Percentiles rank a stretch among this genome's conserved stretches.
Evolutionary conservation across 2,797 vertebrate species (phyloP).

Genomic region (Myoxocephalus aenaeus): DNA sequence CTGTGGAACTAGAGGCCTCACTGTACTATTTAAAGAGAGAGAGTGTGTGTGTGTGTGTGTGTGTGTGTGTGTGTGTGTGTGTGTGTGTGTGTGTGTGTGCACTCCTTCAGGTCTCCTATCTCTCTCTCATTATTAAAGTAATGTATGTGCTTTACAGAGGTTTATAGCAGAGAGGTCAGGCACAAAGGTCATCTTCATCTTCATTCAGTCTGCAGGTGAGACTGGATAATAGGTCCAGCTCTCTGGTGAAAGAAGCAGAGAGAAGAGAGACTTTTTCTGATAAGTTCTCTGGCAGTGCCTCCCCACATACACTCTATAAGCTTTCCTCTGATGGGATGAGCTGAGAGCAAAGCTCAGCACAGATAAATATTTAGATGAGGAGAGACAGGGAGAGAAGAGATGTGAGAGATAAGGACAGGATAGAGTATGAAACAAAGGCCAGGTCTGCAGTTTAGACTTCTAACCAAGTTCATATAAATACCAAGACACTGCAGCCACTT

Average conservation of each 20-base stretch:
- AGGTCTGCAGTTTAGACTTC: not conserved
- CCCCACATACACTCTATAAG: slow-evolving; percentile 8
- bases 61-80: too few species aligned
- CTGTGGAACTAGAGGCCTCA: too few species aligned
- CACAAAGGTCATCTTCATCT: slow-evolving; percentile 17
- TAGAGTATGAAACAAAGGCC: slow-evolving; percentile 4
- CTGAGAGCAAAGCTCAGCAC: slow-evolving; percentile 29
- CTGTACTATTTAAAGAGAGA: too few species aligned
- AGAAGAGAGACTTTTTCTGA: slow-evolving; percentile 12
- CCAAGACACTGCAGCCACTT: not conserved
- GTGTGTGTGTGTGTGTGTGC: too few species aligned
- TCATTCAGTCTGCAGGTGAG: slow-evolving; percentile 17
- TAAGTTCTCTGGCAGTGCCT: slow-evolving; percentile 8
- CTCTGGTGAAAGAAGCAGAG: slow-evolving; percentile 20
- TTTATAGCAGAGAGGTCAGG: slow-evolving; percentile 1
- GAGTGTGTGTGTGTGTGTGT: too few species aligned
- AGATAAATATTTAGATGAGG: not conserved
- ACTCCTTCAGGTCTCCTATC: not conserved
- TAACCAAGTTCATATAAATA: slow-evolving; percentile 1
- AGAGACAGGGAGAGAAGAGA: slow-evolving; percentile 14
- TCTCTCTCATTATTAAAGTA: not conserved
- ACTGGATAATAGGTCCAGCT: slow-evolving; percentile 24
- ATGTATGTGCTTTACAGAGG: not conserved
- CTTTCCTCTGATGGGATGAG: slow-evolving; percentile 24
- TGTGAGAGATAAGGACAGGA: slow-evolving; percentile 18